Base-by-base conservation (phyloP, 2,888 invertebrate species). In the Clistopyga incitator region DNA sequence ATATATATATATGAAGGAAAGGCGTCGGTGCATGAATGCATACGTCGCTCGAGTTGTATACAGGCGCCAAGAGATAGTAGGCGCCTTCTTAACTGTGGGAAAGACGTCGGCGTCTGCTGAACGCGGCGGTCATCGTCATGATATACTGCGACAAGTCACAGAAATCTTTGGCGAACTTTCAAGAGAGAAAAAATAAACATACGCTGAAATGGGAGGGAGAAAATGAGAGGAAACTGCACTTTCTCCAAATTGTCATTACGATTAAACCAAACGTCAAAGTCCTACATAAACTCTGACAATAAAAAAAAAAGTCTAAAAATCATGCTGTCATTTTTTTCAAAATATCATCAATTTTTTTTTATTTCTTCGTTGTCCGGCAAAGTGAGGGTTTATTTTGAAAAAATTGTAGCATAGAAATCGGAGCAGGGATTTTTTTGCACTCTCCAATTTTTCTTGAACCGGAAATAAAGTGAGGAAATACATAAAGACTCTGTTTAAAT, bases 1-100 rank as follows among this genome's bases (percentile, higher is more conserved):
- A n/a, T n/a, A n/a, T n/a, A n/a, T 11, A 23, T 56, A 52, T 61
- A 59, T 45, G 75, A 75, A 42, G 59, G 50, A 74, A 74, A 83
- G 82, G 75, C 88, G 77, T 84, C 84, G 86, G 85, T 87, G 88
- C 88, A 85, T 86, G 85, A 87, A 86, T 81, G 85, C 78, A 67
- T 72, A 81, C 86, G 85, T 65, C 86, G 86, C 74, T 71, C 75
- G 71, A 80, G 81, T 78, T 68, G 64, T 61, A 72, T 74, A 82
- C 78, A 86, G 91, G 91, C 91, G 91, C 90, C 91, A 88, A 88
- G 88, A 89, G 90, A 91, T 91, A 91, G 88, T 86, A 79, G 89
- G 90, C 90, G 90, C 91, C 90, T 91, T 88, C 85, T 88, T 88
- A 89, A 92, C 89, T 92, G 91, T 92, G 91, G 92, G 91, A 91